These are phyloP conservation scores for Pseudochromis fuscus DNA, from an alignment of 2,797 vertebrate genomes.

Conservation along the genomic window DNA sequence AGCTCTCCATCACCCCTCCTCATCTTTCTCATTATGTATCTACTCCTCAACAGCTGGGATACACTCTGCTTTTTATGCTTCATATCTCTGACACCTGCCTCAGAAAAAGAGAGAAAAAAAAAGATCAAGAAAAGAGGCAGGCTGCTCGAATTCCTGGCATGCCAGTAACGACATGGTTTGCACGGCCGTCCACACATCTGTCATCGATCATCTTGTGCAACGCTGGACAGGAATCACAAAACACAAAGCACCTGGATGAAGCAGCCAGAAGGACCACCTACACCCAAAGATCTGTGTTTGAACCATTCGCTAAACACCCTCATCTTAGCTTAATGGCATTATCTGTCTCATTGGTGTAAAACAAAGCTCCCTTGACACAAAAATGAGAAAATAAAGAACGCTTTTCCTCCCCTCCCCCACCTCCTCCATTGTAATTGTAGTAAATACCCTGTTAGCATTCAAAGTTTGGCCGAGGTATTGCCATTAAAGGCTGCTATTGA, in stretches of 20 bases:
- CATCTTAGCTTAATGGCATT: constrained; percentile 26
- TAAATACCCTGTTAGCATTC: constrained; percentile 35
- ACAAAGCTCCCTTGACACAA: constrained; percentile 5
- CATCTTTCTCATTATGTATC: constrained; percentile 25
- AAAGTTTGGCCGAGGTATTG: constrained; percentile 42
- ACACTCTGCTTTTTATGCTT: constrained; percentile 15
- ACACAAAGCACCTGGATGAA: constrained; percentile 47
- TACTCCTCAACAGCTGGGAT: constrained; percentile 41
- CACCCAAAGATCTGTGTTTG: constrained; percentile 14
- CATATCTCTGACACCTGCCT: constrained; percentile 9
- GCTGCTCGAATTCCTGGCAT: constrained; percentile 63
- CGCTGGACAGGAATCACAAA: constrained; percentile 40
- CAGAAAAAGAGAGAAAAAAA: not conserved
- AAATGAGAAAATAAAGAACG: constrained; percentile 39
- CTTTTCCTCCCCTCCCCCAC: not conserved
- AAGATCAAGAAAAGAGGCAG: constrained; percentile 13
- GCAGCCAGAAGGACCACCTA: constrained; percentile 41
- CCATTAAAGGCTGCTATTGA: constrained; percentile 66
- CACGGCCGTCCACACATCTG: constrained; percentile 28
- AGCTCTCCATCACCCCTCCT: constrained; percentile 25
- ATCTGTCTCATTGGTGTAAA: constrained; percentile 17
- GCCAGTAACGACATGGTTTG: constrained; percentile 38
- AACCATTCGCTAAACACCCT: constrained; percentile 27
- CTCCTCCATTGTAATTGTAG: constrained; percentile 21
- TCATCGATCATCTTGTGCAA: constrained; percentile 44